Percentiles rank a stretch among this genome's conserved stretches.
These are phyloP conservation scores for Apamea crenata DNA, from an alignment of 2,888 invertebrate genomes.

Conservation along the genomic window DNA sequence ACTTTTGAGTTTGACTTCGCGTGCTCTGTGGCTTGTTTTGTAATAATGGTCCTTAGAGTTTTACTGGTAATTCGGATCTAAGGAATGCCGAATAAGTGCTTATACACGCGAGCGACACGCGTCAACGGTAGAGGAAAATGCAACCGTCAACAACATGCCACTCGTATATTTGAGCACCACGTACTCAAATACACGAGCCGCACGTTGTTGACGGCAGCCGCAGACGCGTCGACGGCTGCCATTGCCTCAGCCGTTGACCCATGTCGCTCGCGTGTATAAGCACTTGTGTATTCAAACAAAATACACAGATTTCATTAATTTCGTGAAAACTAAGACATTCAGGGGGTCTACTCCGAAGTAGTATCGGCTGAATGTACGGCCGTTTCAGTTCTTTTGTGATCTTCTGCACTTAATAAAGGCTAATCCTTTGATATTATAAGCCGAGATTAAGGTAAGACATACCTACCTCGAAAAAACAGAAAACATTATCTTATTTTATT, in stretches of 20 bases:
- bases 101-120: background rate
- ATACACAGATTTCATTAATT: background rate
- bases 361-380: too few species aligned
- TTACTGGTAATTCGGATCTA: background rate
- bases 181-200: background rate
- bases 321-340: background rate
- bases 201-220: background rate
- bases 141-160: background rate
- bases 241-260: background rate
- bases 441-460: background rate
- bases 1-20: slow-evolving; percentile 38
- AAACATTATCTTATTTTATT: background rate
- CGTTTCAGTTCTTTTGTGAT: background rate
- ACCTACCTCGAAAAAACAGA: background rate
- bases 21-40: slow-evolving; percentile 4
- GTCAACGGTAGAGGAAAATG: background rate
- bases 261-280: too few species aligned
- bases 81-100: background rate
- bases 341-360: too few species aligned
- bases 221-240: too few species aligned
- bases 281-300: too few species aligned
- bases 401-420: background rate
- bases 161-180: background rate
- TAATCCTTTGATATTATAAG: slow-evolving; percentile 25
- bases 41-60: background rate